These are phyloP conservation scores for Mustelus asterias DNA, from an alignment of 2,113 vertebrate species.

Conservation along the genomic window DNA sequence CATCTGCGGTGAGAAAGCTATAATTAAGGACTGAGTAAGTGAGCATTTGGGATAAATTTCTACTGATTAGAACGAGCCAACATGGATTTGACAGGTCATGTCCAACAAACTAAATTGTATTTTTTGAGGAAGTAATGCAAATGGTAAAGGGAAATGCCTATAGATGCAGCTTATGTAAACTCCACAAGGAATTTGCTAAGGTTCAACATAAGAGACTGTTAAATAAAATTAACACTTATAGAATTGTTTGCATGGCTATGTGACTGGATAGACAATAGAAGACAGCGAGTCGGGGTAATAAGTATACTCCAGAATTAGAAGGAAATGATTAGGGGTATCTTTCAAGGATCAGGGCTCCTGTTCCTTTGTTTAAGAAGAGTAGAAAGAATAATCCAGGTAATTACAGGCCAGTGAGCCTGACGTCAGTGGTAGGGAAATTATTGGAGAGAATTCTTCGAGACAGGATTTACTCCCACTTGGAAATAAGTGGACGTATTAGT, in stretches of 20 bases:
- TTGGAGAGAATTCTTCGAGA: no score
- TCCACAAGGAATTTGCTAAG: not conserved
- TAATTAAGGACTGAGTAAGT: not conserved
- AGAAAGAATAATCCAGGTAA: no score
- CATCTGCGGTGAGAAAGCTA: not conserved
- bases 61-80: not conserved
- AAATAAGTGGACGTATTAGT: no score
- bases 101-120: not conserved
- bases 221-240: not conserved
- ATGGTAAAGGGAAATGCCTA: not conserved
- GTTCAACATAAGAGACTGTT: not conserved
- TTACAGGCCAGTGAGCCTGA: no score
- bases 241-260: not conserved
- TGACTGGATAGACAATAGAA: no score
- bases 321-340: no score
- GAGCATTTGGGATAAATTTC: not conserved
- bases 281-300: no score
- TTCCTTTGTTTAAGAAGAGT: no score
- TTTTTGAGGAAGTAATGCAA: not conserved
- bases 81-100: not conserved
- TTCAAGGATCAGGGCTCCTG: no score
- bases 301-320: no score
- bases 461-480: no score
- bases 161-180: not conserved
- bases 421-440: no score